Base-by-base conservation (phyloP, 2,797 vertebrate species). In the Sebastolobus alascanus region DNA sequence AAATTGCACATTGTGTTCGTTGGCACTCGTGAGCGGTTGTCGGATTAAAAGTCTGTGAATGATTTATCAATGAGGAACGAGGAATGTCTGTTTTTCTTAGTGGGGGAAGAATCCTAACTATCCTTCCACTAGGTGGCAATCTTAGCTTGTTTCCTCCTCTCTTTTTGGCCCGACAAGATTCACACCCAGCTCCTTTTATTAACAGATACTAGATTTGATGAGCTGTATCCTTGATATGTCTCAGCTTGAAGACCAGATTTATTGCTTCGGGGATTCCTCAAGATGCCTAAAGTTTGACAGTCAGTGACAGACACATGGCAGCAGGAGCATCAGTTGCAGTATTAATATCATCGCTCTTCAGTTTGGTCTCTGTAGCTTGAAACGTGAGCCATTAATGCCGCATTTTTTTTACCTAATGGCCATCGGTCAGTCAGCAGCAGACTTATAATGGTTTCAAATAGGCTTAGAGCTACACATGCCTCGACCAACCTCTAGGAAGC, bases 111-210 rank as follows among this genome's bases (percentile, higher is more conserved):
- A 75, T 27, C 22, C 12, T 1, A 72, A 76, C 46, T 59, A 43
- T 81, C 74, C 85, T 22, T 87, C 94, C 95, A 95, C 94, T 93
- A 96, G 95, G 80, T 91, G 95, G 95, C 93, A 76, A 81, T 80
- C 72, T 87, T 52, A 86, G 83, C 74, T 79, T 56, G 27, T 71
- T 75, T 74, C 74, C 25, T 40, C 61, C 6, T 55, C 27, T 29
- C 5, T 43, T 65, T 43, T 68, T 52, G 7, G 29, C 22, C 8
- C 50, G 4, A 31, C 38, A 5, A 20, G 22, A 71, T 52, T 78
- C 38, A 76, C 60, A 56, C 16, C 20, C 6, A 40, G 25, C 68
- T 52, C 27, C 65, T 75, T 66, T 59, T 20, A 67, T 58, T 27
- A 69, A 70, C 11, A 63, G 31, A 73, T 5, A 31, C 35, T 3